These are phyloP conservation scores for Phataginus tetradactyla DNA, from an alignment of 2,797 vertebrate species.

Conservation along the genomic window DNA sequence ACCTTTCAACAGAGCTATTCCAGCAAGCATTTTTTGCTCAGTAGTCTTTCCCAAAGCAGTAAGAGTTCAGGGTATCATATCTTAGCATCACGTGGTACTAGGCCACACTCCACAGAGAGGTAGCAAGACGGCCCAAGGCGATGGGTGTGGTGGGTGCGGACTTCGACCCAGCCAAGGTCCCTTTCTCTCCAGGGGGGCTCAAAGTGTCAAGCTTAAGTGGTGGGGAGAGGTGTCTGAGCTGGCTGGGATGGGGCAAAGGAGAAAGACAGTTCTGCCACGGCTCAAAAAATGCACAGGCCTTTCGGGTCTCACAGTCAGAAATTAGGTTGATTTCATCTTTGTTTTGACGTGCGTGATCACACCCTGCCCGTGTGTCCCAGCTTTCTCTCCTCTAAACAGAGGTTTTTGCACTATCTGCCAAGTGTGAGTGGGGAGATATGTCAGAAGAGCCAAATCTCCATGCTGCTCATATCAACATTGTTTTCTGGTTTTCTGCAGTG, in stretches of 20 bases:
- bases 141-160: neutral
- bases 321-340: conserved; percentile 30
- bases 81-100: conserved; percentile 49
- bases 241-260: neutral
- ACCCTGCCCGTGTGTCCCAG: neutral
- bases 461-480: neutral
- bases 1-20: conserved; percentile 17
- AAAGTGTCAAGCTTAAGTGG: neutral
- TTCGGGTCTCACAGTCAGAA: neutral
- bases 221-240: neutral
- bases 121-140: neutral
- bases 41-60: conserved; percentile 34
- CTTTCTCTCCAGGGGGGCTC: conserved; percentile 10
- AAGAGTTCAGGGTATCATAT: conserved; percentile 57
- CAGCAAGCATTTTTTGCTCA: conserved; percentile 36
- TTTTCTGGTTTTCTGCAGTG: neutral
- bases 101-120: conserved; percentile 58
- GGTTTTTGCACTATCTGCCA: neutral
- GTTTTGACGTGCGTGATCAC: conserved; percentile 8
- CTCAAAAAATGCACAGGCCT: neutral
- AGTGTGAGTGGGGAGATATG: neutral
- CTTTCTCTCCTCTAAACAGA: conserved; percentile 19
- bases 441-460: neutral
- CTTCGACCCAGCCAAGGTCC: conserved; percentile 53
- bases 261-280: neutral